Conservation (phyloP, 2,888 invertebrate species). For the Bugula neritina region DNA sequence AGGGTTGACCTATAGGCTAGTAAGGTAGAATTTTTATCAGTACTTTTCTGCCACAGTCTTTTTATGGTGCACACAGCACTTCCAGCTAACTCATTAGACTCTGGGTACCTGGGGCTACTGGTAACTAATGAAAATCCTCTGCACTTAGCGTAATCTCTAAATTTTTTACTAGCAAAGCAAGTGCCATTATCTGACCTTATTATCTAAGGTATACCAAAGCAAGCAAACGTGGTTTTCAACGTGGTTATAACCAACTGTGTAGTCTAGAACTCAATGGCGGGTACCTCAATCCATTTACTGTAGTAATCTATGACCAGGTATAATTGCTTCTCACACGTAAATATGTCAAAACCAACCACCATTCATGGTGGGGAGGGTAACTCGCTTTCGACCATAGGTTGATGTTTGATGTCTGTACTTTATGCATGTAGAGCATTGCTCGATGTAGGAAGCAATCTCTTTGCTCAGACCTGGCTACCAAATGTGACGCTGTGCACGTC, state of each 20-base stretch:
- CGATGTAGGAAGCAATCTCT: too few species aligned
- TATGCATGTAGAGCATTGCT: too few species aligned
- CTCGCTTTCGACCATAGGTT: too few species aligned
- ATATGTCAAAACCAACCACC: neutral
- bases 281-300: neutral
- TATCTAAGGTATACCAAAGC: neutral
- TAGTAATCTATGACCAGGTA: conserved; percentile 1
- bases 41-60: neutral
- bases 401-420: too few species aligned
- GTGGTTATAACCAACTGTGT: too few species aligned
- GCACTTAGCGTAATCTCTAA: neutral
- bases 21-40: neutral
- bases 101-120: neutral
- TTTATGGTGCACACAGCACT: neutral
- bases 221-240: too few species aligned
- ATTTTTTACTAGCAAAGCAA: neutral
- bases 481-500: too few species aligned
- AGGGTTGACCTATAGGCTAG: neutral
- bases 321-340: neutral
- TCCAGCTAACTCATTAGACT: neutral
- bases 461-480: conserved; percentile 10
- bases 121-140: neutral
- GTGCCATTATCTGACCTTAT: neutral
- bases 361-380: too few species aligned
- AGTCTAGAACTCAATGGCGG: too few species aligned